Evolutionary conservation across 2,797 vertebrate genomes (phyloP), one percentile per base, ranked within the genome.

Genomic region (Meriones psammophilus): DNA sequence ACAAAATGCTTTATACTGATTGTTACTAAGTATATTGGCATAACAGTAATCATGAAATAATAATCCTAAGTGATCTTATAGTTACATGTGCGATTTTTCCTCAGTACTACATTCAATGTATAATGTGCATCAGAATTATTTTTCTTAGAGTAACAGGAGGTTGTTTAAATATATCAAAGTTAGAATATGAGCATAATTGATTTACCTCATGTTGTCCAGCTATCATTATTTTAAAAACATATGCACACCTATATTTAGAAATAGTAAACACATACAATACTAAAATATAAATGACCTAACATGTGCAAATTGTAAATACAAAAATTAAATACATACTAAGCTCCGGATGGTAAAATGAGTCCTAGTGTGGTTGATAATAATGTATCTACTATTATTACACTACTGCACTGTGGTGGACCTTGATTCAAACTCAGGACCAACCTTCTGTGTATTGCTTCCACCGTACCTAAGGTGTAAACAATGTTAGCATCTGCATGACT

Each of bases 1-100:
- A 77, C 39, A 96, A 97, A 95, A 95, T 90, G 39, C 54, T 97
- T 95, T 92, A 64, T 77, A 88, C 58, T 76, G 84, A 83, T 86
- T 88, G 24, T 22, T 60, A 85, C 76, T 83, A 76, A 76, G 60
- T 91, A 33, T 87, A 36, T 89, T 92, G 39, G 81, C 73, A 95
- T 87, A 94, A 85, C 13, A 80, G 74, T 88, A 96, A 90, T 90
- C 56, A 94, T 80, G 60, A 97, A 97, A 88, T 89, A 86, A 96
- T 92, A 88, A 94, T 89, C 80, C 58, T 92, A 87, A 93, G 71
- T 89, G 64, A 96, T 92, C 95, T 96, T 96, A 95, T 69, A 71
- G 78, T 88, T 60, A 91, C 89, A 20, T 66, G 54, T 77, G 28
- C 20, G 69, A 76, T 36, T 95, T 7, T 92, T 96, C 81, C 7